A percentile compares a stretch with the other conserved stretches of the same genome.
phyloP scores from a whole-genome alignment of 35 echinoderm and acorn worm species.

The Stichopus chloronotus region DNA sequence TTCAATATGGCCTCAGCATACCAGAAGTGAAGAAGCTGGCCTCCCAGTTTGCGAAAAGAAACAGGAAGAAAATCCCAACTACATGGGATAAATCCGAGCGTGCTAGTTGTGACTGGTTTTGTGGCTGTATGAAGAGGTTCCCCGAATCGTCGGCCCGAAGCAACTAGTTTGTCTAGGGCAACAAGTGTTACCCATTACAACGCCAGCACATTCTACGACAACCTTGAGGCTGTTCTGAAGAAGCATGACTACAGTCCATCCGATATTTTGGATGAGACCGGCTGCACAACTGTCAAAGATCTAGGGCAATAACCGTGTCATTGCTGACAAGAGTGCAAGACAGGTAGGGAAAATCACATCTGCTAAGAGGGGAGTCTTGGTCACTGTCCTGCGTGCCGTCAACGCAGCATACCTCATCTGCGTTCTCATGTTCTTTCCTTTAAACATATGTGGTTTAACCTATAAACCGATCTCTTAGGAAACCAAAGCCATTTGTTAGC shows the following conservation, averaged over 20 bases:
- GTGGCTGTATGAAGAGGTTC: slow-evolving; percentile 19
- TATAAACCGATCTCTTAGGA: no score
- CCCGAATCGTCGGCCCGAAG: slow-evolving; percentile 53
- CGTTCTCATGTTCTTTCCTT: no score
- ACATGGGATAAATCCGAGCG: neutral
- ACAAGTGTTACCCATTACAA: slow-evolving; percentile 44
- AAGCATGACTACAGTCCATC: slow-evolving; percentile 48
- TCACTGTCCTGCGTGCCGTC: neutral
- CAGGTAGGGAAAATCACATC: slow-evolving; percentile 31
- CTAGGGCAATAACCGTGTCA: neutral
- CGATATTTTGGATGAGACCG: slow-evolving; percentile 74
- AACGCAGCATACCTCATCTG: neutral
- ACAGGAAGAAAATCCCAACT: neutral
- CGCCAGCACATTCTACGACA: slow-evolving; percentile 49
- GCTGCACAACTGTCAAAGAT: slow-evolving; percentile 35
- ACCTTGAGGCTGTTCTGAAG: slow-evolving; percentile 60
- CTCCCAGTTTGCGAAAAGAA: slow-evolving; percentile 15
- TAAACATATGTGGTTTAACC: no score
- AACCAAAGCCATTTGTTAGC: no score
- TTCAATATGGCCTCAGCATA: slow-evolving; percentile 25
- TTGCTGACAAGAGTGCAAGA: neutral
- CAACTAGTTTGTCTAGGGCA: slow-evolving; percentile 55
- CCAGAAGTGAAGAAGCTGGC: slow-evolving; percentile 15
- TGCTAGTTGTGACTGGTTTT: slow-evolving; percentile 26
- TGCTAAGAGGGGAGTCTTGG: slow-evolving; percentile 7